phyloP scores from a whole-genome alignment of 2,113 vertebrate species.

The Rhea americana region DNA sequence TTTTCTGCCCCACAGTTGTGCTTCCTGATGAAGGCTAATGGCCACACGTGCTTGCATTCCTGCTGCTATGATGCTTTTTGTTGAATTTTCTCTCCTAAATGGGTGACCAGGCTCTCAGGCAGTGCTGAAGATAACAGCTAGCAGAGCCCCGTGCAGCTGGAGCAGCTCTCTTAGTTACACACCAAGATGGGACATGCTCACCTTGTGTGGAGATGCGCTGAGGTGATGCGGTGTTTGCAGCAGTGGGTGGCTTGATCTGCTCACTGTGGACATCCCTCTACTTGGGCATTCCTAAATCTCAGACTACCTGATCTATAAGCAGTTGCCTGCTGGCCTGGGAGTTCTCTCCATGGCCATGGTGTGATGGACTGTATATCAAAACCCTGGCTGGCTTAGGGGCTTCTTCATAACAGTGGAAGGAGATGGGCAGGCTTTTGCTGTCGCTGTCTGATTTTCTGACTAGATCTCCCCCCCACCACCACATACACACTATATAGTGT shows the following conservation, averaged over 20 bases:
- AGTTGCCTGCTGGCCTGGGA: not conserved
- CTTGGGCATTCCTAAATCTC: not conserved
- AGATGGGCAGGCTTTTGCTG: not conserved
- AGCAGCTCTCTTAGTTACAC: not conserved
- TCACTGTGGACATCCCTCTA: not conserved
- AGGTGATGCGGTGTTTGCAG: not conserved
- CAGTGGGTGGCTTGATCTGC: not conserved
- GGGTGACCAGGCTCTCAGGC: too few relatives aligned
- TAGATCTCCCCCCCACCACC: not conserved
- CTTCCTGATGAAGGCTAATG: not conserved
- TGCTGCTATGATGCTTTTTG: not conserved
- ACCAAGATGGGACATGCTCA: rapidly evolving
- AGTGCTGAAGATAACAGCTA: not conserved
- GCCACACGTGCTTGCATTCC: not conserved
- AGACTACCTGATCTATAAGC: not conserved
- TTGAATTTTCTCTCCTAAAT: not conserved
- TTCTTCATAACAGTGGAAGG: not conserved
- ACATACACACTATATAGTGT: not conserved
- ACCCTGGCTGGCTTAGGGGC: not conserved
- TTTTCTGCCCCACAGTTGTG: not conserved
- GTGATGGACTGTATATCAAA: not conserved
- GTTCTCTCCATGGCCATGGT: not conserved
- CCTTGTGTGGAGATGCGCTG: not conserved
- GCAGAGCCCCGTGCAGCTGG: not conserved
- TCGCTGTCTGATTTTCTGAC: not conserved